A percentile compares a stretch with the other conserved stretches of the same genome.
Conservation (phyloP, 2,113 vertebrate species). For the Odocoileus hemionus region DNA sequence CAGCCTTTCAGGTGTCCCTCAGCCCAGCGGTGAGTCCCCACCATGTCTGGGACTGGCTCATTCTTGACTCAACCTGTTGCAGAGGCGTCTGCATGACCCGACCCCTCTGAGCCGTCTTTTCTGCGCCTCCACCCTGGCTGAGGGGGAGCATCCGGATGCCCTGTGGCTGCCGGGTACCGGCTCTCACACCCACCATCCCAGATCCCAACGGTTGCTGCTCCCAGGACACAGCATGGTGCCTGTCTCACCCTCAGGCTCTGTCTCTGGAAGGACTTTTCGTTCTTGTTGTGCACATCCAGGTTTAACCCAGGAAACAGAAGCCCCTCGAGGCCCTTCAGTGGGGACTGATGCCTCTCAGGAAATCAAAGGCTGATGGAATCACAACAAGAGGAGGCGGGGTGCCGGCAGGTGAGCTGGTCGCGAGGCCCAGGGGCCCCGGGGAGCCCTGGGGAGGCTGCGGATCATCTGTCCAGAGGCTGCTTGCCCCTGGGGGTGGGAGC, state of each 20-base stretch:
- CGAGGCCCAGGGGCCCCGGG: no score
- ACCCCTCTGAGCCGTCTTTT: neutral
- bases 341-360: neutral
- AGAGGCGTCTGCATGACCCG: accelerated
- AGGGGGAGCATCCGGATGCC: neutral
- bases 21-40: neutral
- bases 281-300: neutral
- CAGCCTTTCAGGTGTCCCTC: neutral
- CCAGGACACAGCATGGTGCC: neutral
- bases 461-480: neutral
- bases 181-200: neutral
- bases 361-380: neutral
- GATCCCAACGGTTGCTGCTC: neutral
- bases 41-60: neutral
- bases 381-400: neutral
- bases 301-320: neutral
- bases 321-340: neutral
- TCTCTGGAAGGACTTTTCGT: neutral
- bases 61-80: neutral
- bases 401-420: neutral
- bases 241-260: neutral
- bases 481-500: neutral
- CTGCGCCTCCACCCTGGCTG: neutral
- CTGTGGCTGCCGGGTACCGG: neutral
- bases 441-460: neutral